Base-by-base conservation (phyloP, 2,113 vertebrate genomes). In the Onychostoma macrolepis region DNA sequence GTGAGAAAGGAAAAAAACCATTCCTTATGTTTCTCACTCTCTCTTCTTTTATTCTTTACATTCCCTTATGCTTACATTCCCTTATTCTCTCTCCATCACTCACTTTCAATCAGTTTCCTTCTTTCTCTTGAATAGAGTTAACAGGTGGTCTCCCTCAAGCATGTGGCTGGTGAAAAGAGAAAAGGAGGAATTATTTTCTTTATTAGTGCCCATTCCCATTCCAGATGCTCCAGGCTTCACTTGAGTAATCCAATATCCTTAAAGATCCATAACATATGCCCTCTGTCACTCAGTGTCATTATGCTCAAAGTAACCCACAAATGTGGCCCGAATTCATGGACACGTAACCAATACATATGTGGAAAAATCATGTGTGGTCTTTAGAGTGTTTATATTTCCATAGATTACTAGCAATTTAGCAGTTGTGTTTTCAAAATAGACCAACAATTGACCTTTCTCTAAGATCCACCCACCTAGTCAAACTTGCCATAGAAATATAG, bases 221-320 rank as follows among this genome's bases (percentile, higher is more conserved):
- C 81, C 28, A 71, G 80, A 83, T 83, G 19, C 17, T 83, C 63
- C 36, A 45, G 17, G 63, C 63, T 71, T 53, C 28, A 15, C 81
- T 71, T 83, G 43, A 71, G 81, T 83, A 69, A 83, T 83, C 81
- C 41, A 83, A 83, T 83, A 83, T 83, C 81, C 81, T 33, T 71
- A 71, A 50, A 71, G 28, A 53, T 83, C 43, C 41, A 36, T 83
- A 71, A 24, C 61, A 83, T n/a, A n/a, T 71, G 41, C 80, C n/a
- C 58, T 65, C 58, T 82, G 58, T 83, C 81, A 33, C 81, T 83
- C 81, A 5, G 63, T 48, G 28, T 71, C 43, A 50, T 36, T 15
- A 48, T 48, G 5, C 28, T 83, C 58, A 67, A 30, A 11, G 80
- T 45, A 33, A 69, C 26, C 6, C 38, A 43, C 36, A 63, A 28